These are phyloP conservation scores for Eristalis arbustorum DNA, from an alignment of 2,888 invertebrate genomes.

Conservation along the genomic window DNA sequence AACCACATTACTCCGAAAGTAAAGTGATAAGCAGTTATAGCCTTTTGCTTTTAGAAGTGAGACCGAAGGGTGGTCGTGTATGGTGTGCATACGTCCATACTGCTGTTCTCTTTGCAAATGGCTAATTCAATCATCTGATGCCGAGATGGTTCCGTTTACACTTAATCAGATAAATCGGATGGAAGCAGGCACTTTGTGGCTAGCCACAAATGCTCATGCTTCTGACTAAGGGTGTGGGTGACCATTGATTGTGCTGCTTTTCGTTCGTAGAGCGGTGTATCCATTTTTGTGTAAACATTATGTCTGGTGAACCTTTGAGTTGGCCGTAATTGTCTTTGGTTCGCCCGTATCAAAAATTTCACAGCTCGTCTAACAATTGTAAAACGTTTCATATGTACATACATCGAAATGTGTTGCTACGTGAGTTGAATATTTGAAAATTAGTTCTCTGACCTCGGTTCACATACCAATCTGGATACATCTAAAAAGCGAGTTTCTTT, in stretches of 20 bases:
- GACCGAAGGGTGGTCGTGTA: slow-evolving; percentile 34
- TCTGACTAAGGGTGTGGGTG: slow-evolving; percentile 43
- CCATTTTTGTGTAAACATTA: slow-evolving; percentile 67
- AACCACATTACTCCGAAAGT: slow-evolving; percentile 73
- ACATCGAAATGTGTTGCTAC: slow-evolving; percentile 8
- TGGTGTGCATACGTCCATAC: slow-evolving; percentile 49
- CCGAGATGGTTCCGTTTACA: slow-evolving; percentile 72
- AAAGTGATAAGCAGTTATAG: slow-evolving; percentile 72
- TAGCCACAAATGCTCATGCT: slow-evolving; percentile 71
- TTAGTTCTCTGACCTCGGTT: slow-evolving; percentile 7
- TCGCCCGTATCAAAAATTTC: slow-evolving; percentile 69
- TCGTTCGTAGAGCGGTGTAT: slow-evolving; percentile 41
- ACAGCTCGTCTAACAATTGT: slow-evolving; percentile 70
- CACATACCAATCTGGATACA: background rate
- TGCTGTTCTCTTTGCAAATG: slow-evolving; percentile 74
- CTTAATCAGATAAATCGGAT: slow-evolving; percentile 73
- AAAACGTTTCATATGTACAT: slow-evolving; percentile 18
- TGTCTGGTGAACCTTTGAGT: slow-evolving; percentile 57
- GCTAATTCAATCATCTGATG: slow-evolving; percentile 78
- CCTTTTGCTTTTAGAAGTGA: slow-evolving; percentile 62
- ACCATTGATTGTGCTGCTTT: slow-evolving; percentile 29
- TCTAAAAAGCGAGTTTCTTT: background rate
- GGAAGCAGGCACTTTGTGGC: slow-evolving; percentile 73
- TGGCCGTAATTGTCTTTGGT: slow-evolving; percentile 59
- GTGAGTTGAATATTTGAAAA: slow-evolving; percentile 43